A percentile compares a stretch with the other conserved stretches of the same genome.
Conservation (phyloP, 2,888 invertebrate genomes). For the Pyrgus malvae region DNA sequence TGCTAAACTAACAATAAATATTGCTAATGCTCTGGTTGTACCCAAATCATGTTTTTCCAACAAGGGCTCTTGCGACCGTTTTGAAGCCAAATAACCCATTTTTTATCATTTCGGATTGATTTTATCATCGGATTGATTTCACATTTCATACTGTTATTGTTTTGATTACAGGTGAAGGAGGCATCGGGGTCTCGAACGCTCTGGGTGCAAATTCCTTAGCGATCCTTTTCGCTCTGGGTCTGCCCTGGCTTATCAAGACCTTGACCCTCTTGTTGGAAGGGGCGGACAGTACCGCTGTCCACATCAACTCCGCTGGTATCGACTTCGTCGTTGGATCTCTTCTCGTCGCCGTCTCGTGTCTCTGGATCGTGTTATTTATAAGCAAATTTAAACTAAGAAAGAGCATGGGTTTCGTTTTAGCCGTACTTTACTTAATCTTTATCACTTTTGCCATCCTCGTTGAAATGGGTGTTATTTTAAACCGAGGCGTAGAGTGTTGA, state of each 20-base stretch:
- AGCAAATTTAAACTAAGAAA: conserved; percentile 87
- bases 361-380: conserved; percentile 86
- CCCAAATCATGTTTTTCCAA: too few relatives aligned
- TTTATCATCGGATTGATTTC: too few relatives aligned
- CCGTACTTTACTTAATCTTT: conserved; percentile 85
- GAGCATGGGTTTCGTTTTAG: conserved; percentile 84
- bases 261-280: conserved; percentile 75
- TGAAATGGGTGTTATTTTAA: conserved; percentile 86
- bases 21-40: too few relatives aligned
- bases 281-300: conserved; percentile 74
- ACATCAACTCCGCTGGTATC: conserved; percentile 89
- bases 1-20: too few relatives aligned
- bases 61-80: too few relatives aligned
- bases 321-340: conserved; percentile 91
- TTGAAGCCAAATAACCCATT: too few relatives aligned
- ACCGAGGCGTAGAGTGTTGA: conserved; percentile 16
- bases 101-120: too few relatives aligned
- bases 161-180: conserved; percentile 85
- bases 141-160: not conserved
- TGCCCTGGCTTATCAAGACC: conserved; percentile 92
- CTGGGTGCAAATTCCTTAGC: conserved; percentile 93
- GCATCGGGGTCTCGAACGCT: conserved; percentile 93
- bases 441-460: conserved; percentile 89
- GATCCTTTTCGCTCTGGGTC: conserved; percentile 89
- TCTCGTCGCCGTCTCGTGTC: conserved; percentile 85